Conservation (phyloP, 2,888 invertebrate genomes). For the Morpho deidamia region DNA sequence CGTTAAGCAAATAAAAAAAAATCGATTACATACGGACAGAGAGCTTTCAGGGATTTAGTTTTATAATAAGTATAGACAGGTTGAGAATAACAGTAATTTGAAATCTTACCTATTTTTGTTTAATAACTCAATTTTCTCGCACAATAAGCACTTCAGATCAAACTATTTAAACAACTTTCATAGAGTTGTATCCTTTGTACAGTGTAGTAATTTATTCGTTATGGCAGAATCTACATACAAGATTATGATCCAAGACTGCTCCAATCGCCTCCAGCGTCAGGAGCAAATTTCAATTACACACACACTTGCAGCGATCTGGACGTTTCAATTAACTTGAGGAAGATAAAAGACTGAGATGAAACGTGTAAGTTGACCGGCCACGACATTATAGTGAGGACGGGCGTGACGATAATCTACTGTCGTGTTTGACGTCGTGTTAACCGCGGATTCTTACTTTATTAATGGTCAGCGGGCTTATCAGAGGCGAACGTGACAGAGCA, state of each 20-base stretch:
- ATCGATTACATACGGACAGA: no score
- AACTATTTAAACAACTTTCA: neutral
- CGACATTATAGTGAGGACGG: neutral
- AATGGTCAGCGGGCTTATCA: no score
- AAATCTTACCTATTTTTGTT: no score
- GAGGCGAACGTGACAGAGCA: no score
- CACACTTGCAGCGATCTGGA: constrained; percentile 24
- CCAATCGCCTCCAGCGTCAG: constrained; percentile 20
- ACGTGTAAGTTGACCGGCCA: neutral
- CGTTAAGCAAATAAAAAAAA: no score
- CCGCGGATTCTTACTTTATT: neutral
- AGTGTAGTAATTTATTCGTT: constrained; percentile 12
- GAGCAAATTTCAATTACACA: constrained; percentile 30
- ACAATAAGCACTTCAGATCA: no score
- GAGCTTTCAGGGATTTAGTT: no score
- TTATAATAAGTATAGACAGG: no score
- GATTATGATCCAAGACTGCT: constrained; percentile 13
- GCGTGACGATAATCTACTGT: neutral
- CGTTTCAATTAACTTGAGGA: constrained; percentile 27
- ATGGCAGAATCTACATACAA: constrained; percentile 15
- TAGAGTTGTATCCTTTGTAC: neutral
- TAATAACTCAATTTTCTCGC: no score
- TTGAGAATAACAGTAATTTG: no score
- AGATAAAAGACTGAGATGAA: constrained; percentile 12
- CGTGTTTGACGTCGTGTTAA: neutral